Conservation (phyloP, 2,797 vertebrate species). For the Enteromius viviparus region DNA sequence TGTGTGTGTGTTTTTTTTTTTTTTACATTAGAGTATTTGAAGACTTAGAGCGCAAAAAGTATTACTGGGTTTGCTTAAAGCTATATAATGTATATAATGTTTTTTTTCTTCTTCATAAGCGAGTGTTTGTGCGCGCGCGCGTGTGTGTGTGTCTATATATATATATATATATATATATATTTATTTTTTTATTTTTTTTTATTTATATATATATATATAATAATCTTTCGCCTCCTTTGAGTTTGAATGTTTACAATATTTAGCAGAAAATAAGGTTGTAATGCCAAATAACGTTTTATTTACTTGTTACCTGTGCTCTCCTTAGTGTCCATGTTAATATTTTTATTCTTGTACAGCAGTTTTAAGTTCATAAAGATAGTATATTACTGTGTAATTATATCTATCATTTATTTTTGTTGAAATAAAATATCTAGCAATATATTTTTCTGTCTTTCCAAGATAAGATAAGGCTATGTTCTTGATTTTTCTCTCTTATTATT, state of each 20-base stretch:
- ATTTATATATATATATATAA: background rate
- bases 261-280: background rate
- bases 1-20: conserved; percentile 48
- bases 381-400: background rate
- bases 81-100: too few relatives aligned
- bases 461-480: background rate
- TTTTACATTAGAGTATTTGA: conserved; percentile 57
- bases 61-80: background rate
- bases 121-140: too few relatives aligned
- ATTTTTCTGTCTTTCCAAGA: background rate
- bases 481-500: background rate
- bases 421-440: background rate
- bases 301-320: background rate
- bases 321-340: background rate
- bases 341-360: background rate
- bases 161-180: background rate
- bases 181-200: too few relatives aligned
- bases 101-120: too few relatives aligned
- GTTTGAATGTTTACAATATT: background rate
- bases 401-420: background rate
- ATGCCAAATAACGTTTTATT: background rate
- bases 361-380: background rate
- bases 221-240: too few relatives aligned
- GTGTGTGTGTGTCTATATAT: background rate
- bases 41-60: conserved; percentile 13